Base-by-base conservation (phyloP, 2,888 invertebrate species). In the Rotaria socialis region DNA sequence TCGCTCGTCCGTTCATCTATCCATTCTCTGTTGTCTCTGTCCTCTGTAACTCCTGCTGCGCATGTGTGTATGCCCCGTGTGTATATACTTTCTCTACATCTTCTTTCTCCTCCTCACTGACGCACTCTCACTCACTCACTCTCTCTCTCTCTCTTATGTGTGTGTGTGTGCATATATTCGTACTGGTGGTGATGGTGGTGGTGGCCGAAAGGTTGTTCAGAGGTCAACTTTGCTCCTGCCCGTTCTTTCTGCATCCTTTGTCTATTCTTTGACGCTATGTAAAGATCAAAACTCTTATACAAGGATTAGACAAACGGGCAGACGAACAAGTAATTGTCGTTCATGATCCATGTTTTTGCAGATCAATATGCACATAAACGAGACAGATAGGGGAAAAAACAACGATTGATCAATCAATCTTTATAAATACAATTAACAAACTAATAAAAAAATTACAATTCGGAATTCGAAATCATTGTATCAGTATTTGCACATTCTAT, bases 191-290 rank as follows among this genome's bases (percentile, higher is more conserved):
- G 35, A 35, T 35, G 35, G 35, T 35, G 35, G 35, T 35, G 35
- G 35, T 35, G 67, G 67, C 4, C 35, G 35, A 67, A 67, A 67
- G 67, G 67, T 67, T 67, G 67, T 67, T 27, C 67, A 67, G 67
- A 67, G 67, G 67, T 67, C 67, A 67, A 35, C 19, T 67, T 67
- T 19, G 35, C 67, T 67, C 67, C 35, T 35, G 14, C 35, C 35
- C 67, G 67, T 67, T 67, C 35, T 67, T 27, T 19, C 67, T 67
- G 19, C 67, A 67, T 35, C 67, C 67, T 35, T 27, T 67, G 67
- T 67, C 67, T 35, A 67, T 67, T 67, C 67, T 67, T 24, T 67
- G 67, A 35, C 67, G 27, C 67, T 67, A 41, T 67, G 67, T 67
- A 67, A 67, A 67, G 67, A 67, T 67, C 67, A 67, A 27, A 67